phyloP scores from a whole-genome alignment of 2,888 invertebrate genomes.

The Lasioglossum lativentre region DNA sequence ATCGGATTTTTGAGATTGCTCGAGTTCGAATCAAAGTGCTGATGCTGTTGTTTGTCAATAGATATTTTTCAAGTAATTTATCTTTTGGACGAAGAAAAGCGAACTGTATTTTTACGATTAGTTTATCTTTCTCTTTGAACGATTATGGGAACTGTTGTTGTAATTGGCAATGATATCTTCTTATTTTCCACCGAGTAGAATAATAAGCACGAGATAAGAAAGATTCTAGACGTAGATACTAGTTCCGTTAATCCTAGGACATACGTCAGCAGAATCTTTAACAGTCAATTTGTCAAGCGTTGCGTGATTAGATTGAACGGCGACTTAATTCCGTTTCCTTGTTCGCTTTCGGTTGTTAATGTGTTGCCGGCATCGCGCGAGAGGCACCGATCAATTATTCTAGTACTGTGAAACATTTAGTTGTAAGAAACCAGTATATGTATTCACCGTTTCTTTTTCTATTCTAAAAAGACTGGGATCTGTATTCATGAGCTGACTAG shows the following conservation, averaged over 20 bases:
- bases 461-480: neutral
- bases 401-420: neutral
- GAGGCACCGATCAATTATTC: neutral
- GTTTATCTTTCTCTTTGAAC: neutral
- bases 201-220: neutral
- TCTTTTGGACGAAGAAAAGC: neutral
- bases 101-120: neutral
- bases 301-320: neutral
- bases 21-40: neutral
- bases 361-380: neutral
- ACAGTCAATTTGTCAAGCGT: constrained; percentile 4
- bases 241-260: neutral
- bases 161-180: neutral
- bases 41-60: neutral
- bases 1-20: neutral
- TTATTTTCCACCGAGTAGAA: neutral
- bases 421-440: neutral
- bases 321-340: constrained; percentile 12
- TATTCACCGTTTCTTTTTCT: neutral
- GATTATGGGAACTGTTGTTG: neutral
- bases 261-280: constrained; percentile 5
- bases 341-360: constrained; percentile 2
- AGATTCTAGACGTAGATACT: neutral
- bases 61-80: neutral
- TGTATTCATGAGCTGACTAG: neutral